These are phyloP conservation scores for Melieria crassipennis DNA, from an alignment of 2,888 invertebrate species.

Conservation along the genomic window DNA sequence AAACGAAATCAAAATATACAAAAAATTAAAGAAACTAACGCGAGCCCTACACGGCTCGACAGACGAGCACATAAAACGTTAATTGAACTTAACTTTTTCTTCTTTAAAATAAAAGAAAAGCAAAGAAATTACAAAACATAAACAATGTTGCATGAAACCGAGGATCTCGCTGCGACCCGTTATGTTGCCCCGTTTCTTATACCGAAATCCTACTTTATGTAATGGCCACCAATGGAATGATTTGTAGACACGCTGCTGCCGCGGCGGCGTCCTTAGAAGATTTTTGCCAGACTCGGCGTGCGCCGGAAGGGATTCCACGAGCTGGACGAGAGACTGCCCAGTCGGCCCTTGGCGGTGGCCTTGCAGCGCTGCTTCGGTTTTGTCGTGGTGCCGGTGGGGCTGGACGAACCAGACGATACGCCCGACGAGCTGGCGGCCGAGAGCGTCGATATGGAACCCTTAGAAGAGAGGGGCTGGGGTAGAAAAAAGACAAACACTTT, in stretches of 20 bases:
- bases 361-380: slow-evolving; percentile 62
- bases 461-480: slow-evolving; percentile 62
- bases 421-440: slow-evolving; percentile 66
- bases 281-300: slow-evolving; percentile 65
- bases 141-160: neutral
- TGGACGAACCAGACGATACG: slow-evolving; percentile 64
- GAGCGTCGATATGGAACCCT: slow-evolving; percentile 64
- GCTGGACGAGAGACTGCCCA: slow-evolving; percentile 64
- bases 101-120: slow-evolving; percentile 26
- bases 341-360: slow-evolving; percentile 57
- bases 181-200: too few relatives aligned
- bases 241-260: slow-evolving; percentile 6
- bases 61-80: too few relatives aligned
- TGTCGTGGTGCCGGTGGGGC: slow-evolving; percentile 63
- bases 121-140: slow-evolving; percentile 9
- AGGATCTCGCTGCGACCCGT: too few relatives aligned
- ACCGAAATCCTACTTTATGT: neutral
- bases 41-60: too few relatives aligned
- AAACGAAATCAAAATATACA: slow-evolving; percentile 39
- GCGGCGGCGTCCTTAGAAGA: slow-evolving; percentile 58
- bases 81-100: neutral
- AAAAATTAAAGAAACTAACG: slow-evolving; percentile 15
- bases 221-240: slow-evolving; percentile 46
- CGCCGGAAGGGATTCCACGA: slow-evolving; percentile 66
- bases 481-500: slow-evolving; percentile 5